A percentile compares a stretch with the other conserved stretches of the same genome.
phyloP scores from a whole-genome alignment of 2,113 vertebrate species.

The Myotis lucifugus region DNA sequence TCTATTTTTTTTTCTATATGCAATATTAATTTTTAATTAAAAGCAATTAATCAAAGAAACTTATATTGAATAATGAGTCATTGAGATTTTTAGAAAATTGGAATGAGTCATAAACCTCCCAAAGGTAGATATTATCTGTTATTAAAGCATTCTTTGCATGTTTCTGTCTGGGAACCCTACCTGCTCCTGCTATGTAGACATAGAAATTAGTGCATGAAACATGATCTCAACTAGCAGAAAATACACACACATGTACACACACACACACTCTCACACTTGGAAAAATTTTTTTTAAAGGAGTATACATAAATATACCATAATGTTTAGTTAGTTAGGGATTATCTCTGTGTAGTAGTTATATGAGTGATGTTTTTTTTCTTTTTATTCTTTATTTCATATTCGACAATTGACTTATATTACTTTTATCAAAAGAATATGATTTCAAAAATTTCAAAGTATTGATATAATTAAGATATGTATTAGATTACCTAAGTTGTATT shows the following conservation, averaged over 20 bases:
- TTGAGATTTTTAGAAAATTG: background rate
- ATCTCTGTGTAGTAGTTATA: background rate
- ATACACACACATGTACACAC: background rate
- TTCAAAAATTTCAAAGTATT: background rate
- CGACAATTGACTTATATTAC: background rate
- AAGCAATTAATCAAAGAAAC: constrained; percentile 47
- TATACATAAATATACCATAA: background rate
- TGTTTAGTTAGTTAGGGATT: background rate
- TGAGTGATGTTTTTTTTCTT: background rate
- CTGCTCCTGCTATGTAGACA: background rate
- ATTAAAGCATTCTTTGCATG: background rate
- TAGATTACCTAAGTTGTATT: background rate
- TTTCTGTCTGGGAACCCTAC: background rate
- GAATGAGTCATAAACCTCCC: constrained; percentile 43
- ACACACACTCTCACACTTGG: background rate
- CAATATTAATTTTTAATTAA: constrained; percentile 57
- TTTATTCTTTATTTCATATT: background rate
- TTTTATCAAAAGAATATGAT: background rate
- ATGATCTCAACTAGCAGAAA: background rate
- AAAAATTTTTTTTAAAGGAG: background rate
- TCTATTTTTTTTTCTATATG: background rate
- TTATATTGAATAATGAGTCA: constrained; percentile 27
- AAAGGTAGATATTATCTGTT: constrained; percentile 53
- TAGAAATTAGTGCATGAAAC: background rate
- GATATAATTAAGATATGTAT: background rate